Percentiles rank a stretch among this genome's conserved stretches.
These are phyloP conservation scores for Erebia ligea DNA, from an alignment of 2,888 invertebrate genomes.

Conservation along the genomic window DNA sequence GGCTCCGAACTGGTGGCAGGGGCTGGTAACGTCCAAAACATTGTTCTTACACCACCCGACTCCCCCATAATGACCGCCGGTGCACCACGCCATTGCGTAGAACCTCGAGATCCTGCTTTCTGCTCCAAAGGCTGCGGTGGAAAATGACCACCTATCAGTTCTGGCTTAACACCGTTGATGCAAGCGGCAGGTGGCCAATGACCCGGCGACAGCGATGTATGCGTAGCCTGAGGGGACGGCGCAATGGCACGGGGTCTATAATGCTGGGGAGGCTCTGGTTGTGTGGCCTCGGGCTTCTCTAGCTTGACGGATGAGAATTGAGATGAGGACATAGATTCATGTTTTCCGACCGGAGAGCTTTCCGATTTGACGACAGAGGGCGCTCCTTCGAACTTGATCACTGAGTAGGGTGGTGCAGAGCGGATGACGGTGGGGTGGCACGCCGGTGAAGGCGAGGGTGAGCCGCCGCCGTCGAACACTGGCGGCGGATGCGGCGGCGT, in stretches of 20 bases:
- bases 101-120: constrained; percentile 67
- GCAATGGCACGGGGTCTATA: constrained; percentile 70
- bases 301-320: constrained; percentile 77
- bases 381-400: constrained; percentile 84
- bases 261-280: constrained; percentile 61
- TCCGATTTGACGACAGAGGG: constrained; percentile 62
- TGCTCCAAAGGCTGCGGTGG: constrained; percentile 75
- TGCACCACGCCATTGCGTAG: constrained; percentile 84
- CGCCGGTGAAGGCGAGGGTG: constrained; percentile 69
- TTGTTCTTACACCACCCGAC: constrained; percentile 92
- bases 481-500: constrained; percentile 84
- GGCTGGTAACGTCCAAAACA: constrained; percentile 86
- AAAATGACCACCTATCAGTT: constrained; percentile 87
- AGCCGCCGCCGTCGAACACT: constrained; percentile 78
- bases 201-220: constrained; percentile 64
- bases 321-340: constrained; percentile 58
- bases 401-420: constrained; percentile 82
- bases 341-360: constrained; percentile 58
- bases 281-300: constrained; percentile 54
- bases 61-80: constrained; percentile 97
- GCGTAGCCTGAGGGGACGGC: constrained; percentile 74
- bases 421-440: constrained; percentile 82
- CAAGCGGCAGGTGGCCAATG: constrained; percentile 85
- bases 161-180: constrained; percentile 92
- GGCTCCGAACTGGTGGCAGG: constrained; percentile 80